Evolutionary conservation across 2,888 invertebrate species (phyloP), one percentile per base, ranked within the genome.

Genomic region (Synergus laeviventris): DNA sequence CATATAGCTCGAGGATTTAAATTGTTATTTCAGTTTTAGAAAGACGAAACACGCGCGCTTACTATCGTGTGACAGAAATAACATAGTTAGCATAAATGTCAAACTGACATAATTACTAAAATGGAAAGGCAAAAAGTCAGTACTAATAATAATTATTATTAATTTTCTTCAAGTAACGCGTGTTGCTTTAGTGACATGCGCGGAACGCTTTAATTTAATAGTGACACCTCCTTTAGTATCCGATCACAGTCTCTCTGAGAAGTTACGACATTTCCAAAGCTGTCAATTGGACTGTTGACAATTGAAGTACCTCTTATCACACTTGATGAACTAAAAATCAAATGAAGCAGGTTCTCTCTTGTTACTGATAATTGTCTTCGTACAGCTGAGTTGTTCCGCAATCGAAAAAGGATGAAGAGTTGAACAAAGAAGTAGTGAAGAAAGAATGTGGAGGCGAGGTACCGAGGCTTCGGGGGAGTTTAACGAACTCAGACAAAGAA

Each of bases 401-500:
- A 64, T 64, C 21, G 42, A 64, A 64, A 64, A 64, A 42, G 64
- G 42, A 64, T 64, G 42, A 21, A 21, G 42, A 64, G 7, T 64
- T 21, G 14, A 42, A 64, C 42, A 64, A 64, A 64, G 64, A 42
- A 21, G 64, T 64, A 61, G 73, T 74, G 75, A 77, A 80, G 80
- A 70, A 54, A 74, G 74, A 78, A 64, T 31, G 73, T 59, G 77
- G 73, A 74, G 74, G 54, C 74, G 70, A 74, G 75, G 75, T 21
- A 54, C 18, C 5, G 24, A 80, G 81, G 75, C 77, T 76, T 81
- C 79, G 81, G 77, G 80, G 82, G 84, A 85, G 87, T 85, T 87
- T 84, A 87, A 87, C 86, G 84, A 86, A 86, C 86, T 84, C 83
- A 78, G 83, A 84, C 84, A 82, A 86, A 84, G 87, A 82, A 81